Conservation (phyloP, 2,888 invertebrate species). For the Eilema depressum region DNA sequence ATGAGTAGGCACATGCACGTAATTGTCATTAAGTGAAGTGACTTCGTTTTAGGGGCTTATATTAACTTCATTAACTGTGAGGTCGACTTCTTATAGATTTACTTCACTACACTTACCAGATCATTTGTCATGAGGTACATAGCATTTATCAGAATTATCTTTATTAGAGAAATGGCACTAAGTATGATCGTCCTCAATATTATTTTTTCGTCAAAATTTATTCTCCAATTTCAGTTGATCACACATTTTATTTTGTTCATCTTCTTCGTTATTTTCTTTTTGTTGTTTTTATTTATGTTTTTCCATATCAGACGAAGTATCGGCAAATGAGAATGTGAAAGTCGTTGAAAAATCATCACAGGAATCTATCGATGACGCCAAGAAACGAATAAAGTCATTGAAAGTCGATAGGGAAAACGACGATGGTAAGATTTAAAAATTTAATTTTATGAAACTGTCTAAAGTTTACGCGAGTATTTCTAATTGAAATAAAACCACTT, state of each 20-base stretch:
- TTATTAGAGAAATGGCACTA: neutral
- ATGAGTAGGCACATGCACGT: neutral
- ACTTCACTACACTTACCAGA: constrained; percentile 1
- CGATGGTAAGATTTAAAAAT: constrained; percentile 76
- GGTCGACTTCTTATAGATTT: neutral
- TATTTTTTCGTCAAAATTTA: neutral
- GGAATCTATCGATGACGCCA: constrained; percentile 79
- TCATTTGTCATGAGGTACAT: neutral
- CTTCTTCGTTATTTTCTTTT: constrained; percentile 34
- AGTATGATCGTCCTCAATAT: neutral
- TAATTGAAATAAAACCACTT: too few species aligned
- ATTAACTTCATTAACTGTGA: neutral
- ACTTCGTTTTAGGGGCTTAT: constrained; percentile 1
- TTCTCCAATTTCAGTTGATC: neutral
- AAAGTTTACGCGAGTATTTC: too few species aligned
- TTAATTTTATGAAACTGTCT: constrained; percentile 28
- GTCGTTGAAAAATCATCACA: constrained; percentile 72
- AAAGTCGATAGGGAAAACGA: constrained; percentile 83
- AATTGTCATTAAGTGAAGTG: neutral
- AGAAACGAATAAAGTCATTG: constrained; percentile 80
- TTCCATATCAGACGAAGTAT: constrained; percentile 61
- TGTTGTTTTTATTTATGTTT: constrained; percentile 53
- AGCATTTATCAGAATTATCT: neutral
- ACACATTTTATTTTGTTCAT: constrained; percentile 2
- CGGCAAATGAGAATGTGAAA: constrained; percentile 68